Conservation (phyloP, 2,113 vertebrate genomes). For the Abramis brama region DNA sequence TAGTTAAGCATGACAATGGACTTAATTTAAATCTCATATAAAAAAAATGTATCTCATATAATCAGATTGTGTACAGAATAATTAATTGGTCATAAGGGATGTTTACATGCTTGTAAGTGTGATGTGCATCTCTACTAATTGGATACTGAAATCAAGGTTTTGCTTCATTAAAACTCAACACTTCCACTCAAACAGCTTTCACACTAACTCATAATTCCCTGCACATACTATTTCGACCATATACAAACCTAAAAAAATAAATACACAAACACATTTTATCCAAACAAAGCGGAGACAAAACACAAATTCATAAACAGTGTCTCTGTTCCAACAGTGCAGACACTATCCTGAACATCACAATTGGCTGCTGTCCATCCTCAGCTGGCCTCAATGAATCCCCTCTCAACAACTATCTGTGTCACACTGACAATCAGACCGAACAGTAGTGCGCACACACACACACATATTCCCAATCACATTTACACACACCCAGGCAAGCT, state of each 20-base stretch:
- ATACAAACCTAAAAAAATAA: neutral
- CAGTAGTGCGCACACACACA: neutral
- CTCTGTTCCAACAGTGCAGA: constrained; percentile 8
- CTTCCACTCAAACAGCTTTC: neutral
- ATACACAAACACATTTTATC: neutral
- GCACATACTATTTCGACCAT: neutral
- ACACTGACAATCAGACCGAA: constrained; percentile 47
- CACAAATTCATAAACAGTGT: neutral
- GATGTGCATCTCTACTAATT: neutral
- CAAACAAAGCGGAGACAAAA: neutral
- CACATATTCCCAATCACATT: neutral
- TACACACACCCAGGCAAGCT: neutral
- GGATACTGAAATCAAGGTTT: neutral
- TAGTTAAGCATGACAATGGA: neutral
- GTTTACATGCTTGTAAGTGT: neutral
- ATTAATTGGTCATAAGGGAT: neutral
- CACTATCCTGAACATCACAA: neutral
- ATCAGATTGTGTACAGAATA: neutral
- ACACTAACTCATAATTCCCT: neutral
- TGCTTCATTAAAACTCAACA: neutral
- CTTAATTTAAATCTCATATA: neutral
- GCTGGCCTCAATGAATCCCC: constrained; percentile 37
- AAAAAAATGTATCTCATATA: neutral
- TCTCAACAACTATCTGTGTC: constrained; percentile 44
- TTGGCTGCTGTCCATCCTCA: constrained; percentile 27